Conservation (phyloP, 2,888 invertebrate genomes). For the Lepas anatifera region DNA sequence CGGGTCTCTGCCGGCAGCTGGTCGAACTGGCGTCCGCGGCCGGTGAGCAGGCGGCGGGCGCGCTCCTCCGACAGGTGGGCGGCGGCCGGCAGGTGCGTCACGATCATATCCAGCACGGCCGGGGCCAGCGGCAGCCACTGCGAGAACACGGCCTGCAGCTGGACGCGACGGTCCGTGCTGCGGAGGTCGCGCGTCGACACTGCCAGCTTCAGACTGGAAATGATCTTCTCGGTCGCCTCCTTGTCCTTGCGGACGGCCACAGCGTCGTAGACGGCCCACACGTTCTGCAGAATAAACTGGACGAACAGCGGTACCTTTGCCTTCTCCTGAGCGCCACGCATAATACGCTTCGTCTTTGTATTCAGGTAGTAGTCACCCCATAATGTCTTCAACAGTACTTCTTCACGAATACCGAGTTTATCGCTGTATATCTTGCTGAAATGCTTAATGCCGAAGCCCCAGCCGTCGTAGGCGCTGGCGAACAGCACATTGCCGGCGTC, state of each 20-base stretch:
- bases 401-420: slow-evolving; percentile 59
- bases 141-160: slow-evolving; percentile 66
- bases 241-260: slow-evolving; percentile 56
- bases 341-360: slow-evolving; percentile 64
- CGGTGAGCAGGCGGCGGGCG: slow-evolving; percentile 65
- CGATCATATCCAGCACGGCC: slow-evolving; percentile 70
- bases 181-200: slow-evolving; percentile 56
- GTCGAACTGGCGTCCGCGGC: slow-evolving; percentile 37
- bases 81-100: slow-evolving; percentile 69
- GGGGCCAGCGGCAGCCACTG: slow-evolving; percentile 82
- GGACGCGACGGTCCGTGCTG: slow-evolving; percentile 62
- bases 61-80: slow-evolving; percentile 57
- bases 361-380: slow-evolving; percentile 94
- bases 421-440: slow-evolving; percentile 66
- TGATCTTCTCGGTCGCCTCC: slow-evolving; percentile 54
- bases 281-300: slow-evolving; percentile 76
- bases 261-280: slow-evolving; percentile 81
- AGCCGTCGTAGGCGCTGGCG: slow-evolving; percentile 90
- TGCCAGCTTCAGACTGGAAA: slow-evolving; percentile 59
- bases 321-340: slow-evolving; percentile 79
- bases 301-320: slow-evolving; percentile 88
- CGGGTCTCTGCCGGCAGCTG: slow-evolving; percentile 54
- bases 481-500: slow-evolving; percentile 91
- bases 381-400: slow-evolving; percentile 60
- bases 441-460: slow-evolving; percentile 70